Base-by-base conservation (phyloP, 1,140 invertebrate species). In the Zaprionus kolodkinae region DNA sequence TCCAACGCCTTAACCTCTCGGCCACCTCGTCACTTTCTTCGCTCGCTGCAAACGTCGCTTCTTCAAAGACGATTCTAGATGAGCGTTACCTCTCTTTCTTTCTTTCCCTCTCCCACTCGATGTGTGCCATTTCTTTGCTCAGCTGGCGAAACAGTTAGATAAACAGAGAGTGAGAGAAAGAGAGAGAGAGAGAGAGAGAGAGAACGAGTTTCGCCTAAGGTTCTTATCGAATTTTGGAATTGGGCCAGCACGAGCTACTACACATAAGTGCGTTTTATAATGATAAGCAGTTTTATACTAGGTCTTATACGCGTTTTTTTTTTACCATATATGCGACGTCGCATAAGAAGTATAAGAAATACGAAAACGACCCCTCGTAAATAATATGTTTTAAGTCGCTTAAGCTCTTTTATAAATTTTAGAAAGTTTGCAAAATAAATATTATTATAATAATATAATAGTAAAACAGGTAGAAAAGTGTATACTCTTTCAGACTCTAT, bases 1-100 rank as follows among this genome's bases (percentile, higher is more conserved):
- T 96, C 96, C 96, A 96, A 96, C 96, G 96, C 96, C 96, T 96
- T 96, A 96, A 96, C 96, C 96, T 96, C 96, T 96, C 96, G 96
- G 96, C 96, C 96, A 96, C 96, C 96, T 96, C 96, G 95, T 96
- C 95, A 75, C 69, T 73, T 75, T 84, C 59, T 81, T 68, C 45
- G 4, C 6, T 3, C 1, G 9, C 21, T 17, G 3, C 69, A 7
- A 59, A 48, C 45, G 10, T 13, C 6, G 33, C 48, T 45, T 21
- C 56, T 72, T 76, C 21, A 75, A 2, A 55, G 52, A 54, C 11
- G 1, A 45, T 15, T 43, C 2, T 2, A 17, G 3, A 15, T 11
- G n/a, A 15, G 21, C 10, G 59, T 66, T 36, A n/a, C 36, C 30
- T 62, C 17, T 43, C n/a, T 45, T n/a, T 6, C n/a, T 45, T n/a